Evolutionary conservation across 2,797 vertebrate species (phyloP), one percentile per base, ranked within the genome.

Genomic region (Trachops cirrhosus): DNA sequence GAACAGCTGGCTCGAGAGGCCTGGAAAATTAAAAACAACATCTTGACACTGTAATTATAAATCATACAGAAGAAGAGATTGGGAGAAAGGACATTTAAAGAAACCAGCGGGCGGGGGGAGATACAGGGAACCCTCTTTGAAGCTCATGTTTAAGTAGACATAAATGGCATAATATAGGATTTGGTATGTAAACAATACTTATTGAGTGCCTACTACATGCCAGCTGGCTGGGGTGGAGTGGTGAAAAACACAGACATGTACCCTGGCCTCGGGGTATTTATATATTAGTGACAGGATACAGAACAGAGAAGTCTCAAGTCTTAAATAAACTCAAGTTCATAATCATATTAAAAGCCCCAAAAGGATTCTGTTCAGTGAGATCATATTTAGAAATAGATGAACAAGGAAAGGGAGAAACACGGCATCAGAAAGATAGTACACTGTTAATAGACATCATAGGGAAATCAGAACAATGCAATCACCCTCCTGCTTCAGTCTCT

Each of bases 381-480:
- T 89, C 75, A 52, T 82, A 95, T 79, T 52, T 91, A 92, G 78
- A 64, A 82, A 97, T 59, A 75, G 62, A 78, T 54, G 71, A 93
- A 91, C 10, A 54, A 86, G n/a, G 89, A 52, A 87, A 78, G 59
- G 41, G 77, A 88, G 64, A 95, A 91, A 62, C 34, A 74, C 2
- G 57, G 14, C 37, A 57, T 91, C 9, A 29, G 68, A 87, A 90
- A 84, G 80, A 84, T 0, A 48, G 52, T 15, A 10, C 50, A 37
- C 32, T 71, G 37, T 15, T 12, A 79, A 54, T 37, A 93, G 50
- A 94, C 1, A 9, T 39, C 39, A 86, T 41, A 77, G 48, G 79
- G 86, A 84, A 94, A 62, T 37, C 64, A 64, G 86, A 89, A 57
- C 15, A 32, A 64, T 4, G 32, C 9, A 70, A 37, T 32, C 32